Base-by-base conservation (phyloP, 2,888 invertebrate genomes). In the Cataglyphis livida region DNA sequence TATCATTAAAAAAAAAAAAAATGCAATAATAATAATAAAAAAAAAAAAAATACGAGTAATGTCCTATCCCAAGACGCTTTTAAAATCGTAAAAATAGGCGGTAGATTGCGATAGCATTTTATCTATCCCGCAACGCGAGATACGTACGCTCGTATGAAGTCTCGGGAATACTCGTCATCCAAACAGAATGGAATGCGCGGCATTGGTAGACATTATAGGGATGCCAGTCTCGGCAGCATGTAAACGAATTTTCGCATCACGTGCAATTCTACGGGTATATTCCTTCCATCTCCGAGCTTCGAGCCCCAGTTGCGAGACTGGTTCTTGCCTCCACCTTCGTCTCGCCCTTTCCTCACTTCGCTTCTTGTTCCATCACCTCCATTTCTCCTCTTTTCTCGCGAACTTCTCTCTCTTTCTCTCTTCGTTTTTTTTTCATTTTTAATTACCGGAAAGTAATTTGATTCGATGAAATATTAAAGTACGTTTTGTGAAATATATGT, bases 201-300 rank as follows among this genome's bases (percentile, higher is more conserved):
- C 73, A 84, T 85, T 84, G 44, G 83, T 85, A 83, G 84, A 85
- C 90, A 87, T 85, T 86, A 88, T 84, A 57, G 70, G 44, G 48
- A 78, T 79, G 84, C 76, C 73, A 78, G 81, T 44, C 61, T 48
- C 65, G 83, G 74, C 78, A 75, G 51, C 81, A 84, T 82, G 85
- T 90, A 90, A 90, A 90, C 89, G 86, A 90, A 90, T 90, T 90
- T 89, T 81, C 85, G 83, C 88, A 81, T 88, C 87, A 85, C 88
- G 88, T 83, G 88, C 89, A 84, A 85, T 87, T 85, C 83, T 76
- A 70, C 54, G 81, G 82, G 73, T 79, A 51, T 78, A 85, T 86
- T 74, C 85, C 65, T 64, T 59, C 59, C 70, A 65, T 65, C 81
- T 82, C 84, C 51, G 15, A 74, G 61, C 62, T 21, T 32, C 78